A percentile compares a stretch with the other conserved stretches of the same genome.
Evolutionary conservation across 2,113 vertebrate species (phyloP).

Genomic region (Mus pahari): DNA sequence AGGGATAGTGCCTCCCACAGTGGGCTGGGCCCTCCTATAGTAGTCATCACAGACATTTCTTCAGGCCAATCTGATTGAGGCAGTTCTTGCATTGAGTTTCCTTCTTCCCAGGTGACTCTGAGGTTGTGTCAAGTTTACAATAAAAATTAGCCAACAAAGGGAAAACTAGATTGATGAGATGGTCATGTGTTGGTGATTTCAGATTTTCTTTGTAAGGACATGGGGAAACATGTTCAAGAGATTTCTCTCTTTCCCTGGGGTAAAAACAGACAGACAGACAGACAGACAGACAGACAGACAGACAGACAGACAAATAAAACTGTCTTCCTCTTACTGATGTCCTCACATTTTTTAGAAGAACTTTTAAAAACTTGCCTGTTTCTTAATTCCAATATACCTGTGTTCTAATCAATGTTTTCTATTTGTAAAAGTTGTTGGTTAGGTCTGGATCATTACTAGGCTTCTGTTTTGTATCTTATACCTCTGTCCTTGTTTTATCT

Average conservation of each 20-base stretch:
- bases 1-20: neutral
- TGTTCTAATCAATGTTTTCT: slow-evolving; percentile 22
- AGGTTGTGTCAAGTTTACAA: neutral
- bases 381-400: slow-evolving; percentile 4
- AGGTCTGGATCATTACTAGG: neutral
- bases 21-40: neutral
- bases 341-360: neutral
- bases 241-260: neutral
- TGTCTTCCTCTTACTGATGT: neutral
- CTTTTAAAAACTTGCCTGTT: neutral
- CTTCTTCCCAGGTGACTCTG: neutral
- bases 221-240: neutral
- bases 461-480: neutral
- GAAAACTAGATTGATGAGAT: slow-evolving; percentile 7
- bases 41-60: neutral
- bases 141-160: neutral
- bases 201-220: slow-evolving; percentile 1
- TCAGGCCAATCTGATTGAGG: neutral
- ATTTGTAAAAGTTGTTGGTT: slow-evolving; percentile 1
- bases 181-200: neutral
- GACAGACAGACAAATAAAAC: neutral
- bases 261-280: neutral
- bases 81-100: neutral
- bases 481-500: neutral
- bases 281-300: neutral